These are phyloP conservation scores for Eugnorisma glareosa DNA, from an alignment of 2,888 invertebrate species.

Conservation along the genomic window DNA sequence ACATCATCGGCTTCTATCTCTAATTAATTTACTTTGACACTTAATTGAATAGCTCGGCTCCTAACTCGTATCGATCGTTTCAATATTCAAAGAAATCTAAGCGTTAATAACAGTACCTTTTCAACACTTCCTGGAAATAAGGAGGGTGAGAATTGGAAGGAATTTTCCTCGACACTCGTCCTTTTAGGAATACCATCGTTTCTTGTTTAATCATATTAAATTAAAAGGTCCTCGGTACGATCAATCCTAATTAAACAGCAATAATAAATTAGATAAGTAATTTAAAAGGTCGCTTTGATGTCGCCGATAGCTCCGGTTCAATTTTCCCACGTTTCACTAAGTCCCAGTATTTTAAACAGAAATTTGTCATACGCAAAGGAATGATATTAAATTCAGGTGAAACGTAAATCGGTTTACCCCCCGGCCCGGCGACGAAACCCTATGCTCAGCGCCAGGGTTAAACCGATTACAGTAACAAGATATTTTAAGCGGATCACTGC, in stretches of 20 bases:
- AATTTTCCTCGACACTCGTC: constrained; percentile 16
- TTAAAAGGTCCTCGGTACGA: constrained; percentile 30
- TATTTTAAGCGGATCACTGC: constrained; percentile 83
- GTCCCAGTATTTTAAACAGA: constrained; percentile 66
- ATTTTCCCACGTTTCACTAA: constrained; percentile 58
- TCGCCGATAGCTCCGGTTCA: constrained; percentile 34
- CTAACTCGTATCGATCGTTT: constrained; percentile 27
- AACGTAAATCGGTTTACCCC: constrained; percentile 78
- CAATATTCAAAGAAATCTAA: constrained; percentile 56
- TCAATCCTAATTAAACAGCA: constrained; percentile 61
- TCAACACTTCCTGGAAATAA: constrained; percentile 24
- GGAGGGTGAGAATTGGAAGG: neutral
- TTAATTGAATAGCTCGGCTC: constrained; percentile 24
- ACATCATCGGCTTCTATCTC: constrained; percentile 78
- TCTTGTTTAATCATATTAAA: constrained; percentile 52
- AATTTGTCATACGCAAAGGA: constrained; percentile 69
- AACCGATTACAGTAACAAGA: constrained; percentile 88
- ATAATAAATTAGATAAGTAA: constrained; percentile 63
- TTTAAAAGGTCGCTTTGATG: constrained; percentile 60
- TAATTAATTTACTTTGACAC: constrained; percentile 76
- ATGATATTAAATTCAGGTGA: constrained; percentile 78
- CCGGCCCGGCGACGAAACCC: constrained; percentile 71
- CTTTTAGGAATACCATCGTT: constrained; percentile 35
- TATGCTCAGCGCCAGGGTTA: constrained; percentile 77
- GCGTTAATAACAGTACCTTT: constrained; percentile 29